A percentile compares a stretch with the other conserved stretches of the same genome.
These are phyloP conservation scores for Lacerta agilis DNA, from an alignment of 2,797 vertebrate species.

Conservation along the genomic window DNA sequence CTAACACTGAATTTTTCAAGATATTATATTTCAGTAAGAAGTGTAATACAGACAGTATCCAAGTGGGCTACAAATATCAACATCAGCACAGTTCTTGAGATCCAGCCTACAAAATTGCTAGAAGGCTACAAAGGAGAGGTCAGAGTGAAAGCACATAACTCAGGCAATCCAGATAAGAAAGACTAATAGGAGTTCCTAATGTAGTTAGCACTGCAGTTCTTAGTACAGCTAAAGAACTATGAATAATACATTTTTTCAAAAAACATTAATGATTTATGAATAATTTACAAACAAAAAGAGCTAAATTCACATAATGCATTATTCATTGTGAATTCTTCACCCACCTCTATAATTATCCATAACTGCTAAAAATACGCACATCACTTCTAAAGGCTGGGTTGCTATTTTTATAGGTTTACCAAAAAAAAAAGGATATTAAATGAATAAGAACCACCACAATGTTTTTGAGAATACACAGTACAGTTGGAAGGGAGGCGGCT, in stretches of 20 bases:
- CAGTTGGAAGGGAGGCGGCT: not conserved
- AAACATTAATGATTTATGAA: not conserved
- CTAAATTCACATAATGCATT: constrained; percentile 11
- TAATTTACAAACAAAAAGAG: constrained; percentile 34
- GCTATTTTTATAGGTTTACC: constrained; percentile 15
- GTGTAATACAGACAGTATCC: not conserved
- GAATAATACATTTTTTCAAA: not conserved
- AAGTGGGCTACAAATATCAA: not conserved
- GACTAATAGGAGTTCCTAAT: not conserved
- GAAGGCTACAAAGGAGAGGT: not conserved
- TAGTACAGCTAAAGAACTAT: not conserved
- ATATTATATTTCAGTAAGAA: not conserved
- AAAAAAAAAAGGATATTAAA: not conserved
- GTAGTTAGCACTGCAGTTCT: not conserved
- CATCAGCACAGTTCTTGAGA: not conserved
- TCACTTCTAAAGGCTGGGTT: constrained; percentile 1
- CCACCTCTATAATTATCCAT: constrained; percentile 35
- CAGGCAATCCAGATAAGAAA: constrained; percentile 1
- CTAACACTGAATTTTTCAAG: not conserved
- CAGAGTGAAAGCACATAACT: not conserved
- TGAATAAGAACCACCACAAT: not conserved
- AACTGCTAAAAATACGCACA: constrained; percentile 20
- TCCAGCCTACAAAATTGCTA: not conserved
- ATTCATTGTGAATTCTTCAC: constrained; percentile 26
- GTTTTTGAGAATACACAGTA: not conserved